phyloP scores from a whole-genome alignment of 1,140 invertebrate species.

The Melanaphis sacchari region DNA sequence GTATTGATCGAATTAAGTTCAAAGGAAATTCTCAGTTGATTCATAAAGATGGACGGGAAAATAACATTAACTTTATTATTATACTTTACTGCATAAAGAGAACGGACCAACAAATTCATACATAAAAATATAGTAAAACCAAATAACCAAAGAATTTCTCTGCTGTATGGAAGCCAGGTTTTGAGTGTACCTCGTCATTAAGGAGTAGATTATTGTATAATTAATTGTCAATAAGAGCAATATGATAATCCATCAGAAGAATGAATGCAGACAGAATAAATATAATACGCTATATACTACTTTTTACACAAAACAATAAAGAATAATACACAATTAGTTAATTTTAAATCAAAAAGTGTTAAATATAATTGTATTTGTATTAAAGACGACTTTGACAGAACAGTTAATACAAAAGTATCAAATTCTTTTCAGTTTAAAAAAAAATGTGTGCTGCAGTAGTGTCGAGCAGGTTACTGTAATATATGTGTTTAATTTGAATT shows the following conservation, averaged over 20 bases:
- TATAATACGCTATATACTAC: neutral
- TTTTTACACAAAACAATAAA: neutral
- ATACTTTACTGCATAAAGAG: neutral
- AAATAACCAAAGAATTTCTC: neutral
- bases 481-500: too few relatives aligned
- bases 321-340: neutral
- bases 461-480: too few relatives aligned
- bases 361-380: neutral
- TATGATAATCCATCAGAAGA: neutral
- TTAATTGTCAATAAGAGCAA: neutral
- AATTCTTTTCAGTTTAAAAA: too few relatives aligned
- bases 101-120: neutral
- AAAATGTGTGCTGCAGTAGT: too few relatives aligned
- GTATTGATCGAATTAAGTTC: neutral
- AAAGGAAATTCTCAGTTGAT: neutral
- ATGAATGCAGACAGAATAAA: neutral
- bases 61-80: neutral
- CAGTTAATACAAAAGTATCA: too few relatives aligned
- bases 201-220: neutral
- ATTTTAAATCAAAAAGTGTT: neutral
- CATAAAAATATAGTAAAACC: neutral
- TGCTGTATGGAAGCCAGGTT: neutral
- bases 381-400: too few relatives aligned
- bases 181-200: neutral
- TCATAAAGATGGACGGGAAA: neutral